Evolutionary conservation across 1,140 invertebrate species (phyloP).

Genomic region (Drosophila tristis): DNA sequence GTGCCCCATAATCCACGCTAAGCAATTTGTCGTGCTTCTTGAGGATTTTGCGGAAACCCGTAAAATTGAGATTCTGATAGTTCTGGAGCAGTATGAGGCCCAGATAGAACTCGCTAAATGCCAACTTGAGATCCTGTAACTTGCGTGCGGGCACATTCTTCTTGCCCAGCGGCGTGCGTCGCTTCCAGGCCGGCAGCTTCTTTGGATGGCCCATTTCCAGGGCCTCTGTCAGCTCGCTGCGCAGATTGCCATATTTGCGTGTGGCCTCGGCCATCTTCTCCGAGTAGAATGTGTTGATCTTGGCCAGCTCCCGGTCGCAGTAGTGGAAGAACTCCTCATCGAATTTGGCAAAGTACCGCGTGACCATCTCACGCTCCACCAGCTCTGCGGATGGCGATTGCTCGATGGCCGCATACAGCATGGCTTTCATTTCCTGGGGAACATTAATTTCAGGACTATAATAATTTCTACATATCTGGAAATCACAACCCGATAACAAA

Average conservation of each 20-base stretch:
- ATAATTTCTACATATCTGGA: neutral
- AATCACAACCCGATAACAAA: neutral
- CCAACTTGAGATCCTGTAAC: slow-evolving; percentile 94
- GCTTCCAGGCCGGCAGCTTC: slow-evolving; percentile 83
- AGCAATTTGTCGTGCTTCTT: slow-evolving; percentile 96
- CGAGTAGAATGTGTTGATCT: slow-evolving; percentile 95
- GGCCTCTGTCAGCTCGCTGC: slow-evolving; percentile 88
- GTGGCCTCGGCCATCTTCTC: slow-evolving; percentile 95
- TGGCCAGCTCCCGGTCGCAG: slow-evolving; percentile 93
- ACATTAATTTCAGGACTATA: neutral
- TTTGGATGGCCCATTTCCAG: slow-evolving; percentile 83
- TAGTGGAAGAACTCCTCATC: slow-evolving; percentile 94
- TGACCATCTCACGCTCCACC: slow-evolving; percentile 88
- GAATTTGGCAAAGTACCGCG: slow-evolving; percentile 91
- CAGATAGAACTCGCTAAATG: slow-evolving; percentile 96
- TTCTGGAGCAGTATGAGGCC: slow-evolving; percentile 92
- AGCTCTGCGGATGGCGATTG: slow-evolving; percentile 89
- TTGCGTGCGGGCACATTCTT: slow-evolving; percentile 87
- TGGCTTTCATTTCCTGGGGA: slow-evolving; percentile 89
- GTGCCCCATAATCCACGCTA: slow-evolving; percentile 86
- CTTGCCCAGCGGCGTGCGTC: slow-evolving; percentile 86
- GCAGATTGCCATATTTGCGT: slow-evolving; percentile 91
- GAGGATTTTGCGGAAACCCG: slow-evolving; percentile 96
- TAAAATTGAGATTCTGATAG: slow-evolving; percentile 94
- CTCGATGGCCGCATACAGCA: slow-evolving; percentile 90